Percentiles rank a stretch among this genome's conserved stretches.
phyloP scores from a whole-genome alignment of 2,888 invertebrate genomes.

The Athetis lepigone region DNA sequence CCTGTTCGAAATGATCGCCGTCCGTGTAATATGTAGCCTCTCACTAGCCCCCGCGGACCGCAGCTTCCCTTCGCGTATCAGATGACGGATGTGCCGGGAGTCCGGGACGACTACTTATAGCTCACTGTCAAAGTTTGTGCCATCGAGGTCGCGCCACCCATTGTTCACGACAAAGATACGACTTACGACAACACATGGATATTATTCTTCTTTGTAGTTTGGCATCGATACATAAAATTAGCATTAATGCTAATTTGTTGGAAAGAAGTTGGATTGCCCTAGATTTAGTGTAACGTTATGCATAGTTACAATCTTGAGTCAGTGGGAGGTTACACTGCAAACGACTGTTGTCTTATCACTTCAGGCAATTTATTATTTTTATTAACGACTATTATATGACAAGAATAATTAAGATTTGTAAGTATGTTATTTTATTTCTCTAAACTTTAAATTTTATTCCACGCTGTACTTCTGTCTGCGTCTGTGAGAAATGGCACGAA shows the following conservation, averaged over 20 bases:
- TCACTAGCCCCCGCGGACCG: neutral
- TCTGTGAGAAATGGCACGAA: slow-evolving; percentile 17
- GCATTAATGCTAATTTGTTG: neutral
- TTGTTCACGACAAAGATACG: slow-evolving; percentile 30
- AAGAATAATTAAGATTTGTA: too few species aligned
- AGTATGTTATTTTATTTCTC: too few species aligned
- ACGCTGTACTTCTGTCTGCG: neutral
- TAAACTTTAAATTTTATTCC: neutral
- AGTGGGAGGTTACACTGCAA: neutral
- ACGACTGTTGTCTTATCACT: neutral
- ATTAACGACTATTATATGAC: neutral
- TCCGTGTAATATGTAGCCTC: neutral
- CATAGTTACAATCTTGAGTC: neutral
- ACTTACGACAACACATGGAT: slow-evolving; percentile 1
- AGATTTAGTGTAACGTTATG: neutral
- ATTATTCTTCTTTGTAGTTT: slow-evolving; percentile 7
- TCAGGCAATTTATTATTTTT: neutral
- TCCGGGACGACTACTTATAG: slow-evolving; percentile 34
- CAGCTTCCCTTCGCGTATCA: slow-evolving; percentile 3
- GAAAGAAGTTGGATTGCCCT: neutral
- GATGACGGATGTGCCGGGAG: slow-evolving; percentile 47
- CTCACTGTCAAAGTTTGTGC: slow-evolving; percentile 44
- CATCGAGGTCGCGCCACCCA: slow-evolving; percentile 33
- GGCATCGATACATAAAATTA: slow-evolving; percentile 18
- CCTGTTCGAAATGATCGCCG: neutral